Conservation (phyloP, 2,888 invertebrate genomes). For the Cistogaster globosa region DNA sequence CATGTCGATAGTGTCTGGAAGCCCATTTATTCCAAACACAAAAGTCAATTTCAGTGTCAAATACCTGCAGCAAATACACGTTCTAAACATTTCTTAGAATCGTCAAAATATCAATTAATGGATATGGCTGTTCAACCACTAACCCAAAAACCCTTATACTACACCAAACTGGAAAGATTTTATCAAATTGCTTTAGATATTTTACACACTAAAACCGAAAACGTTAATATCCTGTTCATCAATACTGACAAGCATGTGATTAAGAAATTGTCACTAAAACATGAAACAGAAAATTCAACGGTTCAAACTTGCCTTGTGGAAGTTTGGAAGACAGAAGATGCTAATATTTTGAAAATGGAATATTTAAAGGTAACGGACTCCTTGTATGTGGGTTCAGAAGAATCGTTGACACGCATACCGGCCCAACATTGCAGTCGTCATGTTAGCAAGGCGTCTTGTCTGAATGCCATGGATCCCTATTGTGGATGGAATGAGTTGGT, state of each 20-base stretch:
- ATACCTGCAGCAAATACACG: constrained; percentile 77
- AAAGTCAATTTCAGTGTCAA: constrained; percentile 87
- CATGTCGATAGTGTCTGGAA: constrained; percentile 91
- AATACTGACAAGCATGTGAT: constrained; percentile 90
- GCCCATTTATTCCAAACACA: constrained; percentile 85
- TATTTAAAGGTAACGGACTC: constrained; percentile 92
- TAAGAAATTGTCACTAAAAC: constrained; percentile 90
- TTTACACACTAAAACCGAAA: constrained; percentile 87
- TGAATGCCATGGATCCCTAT: constrained; percentile 95
- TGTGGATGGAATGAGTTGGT: constrained; percentile 95
- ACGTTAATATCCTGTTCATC: constrained; percentile 91
- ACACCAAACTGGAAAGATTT: constrained; percentile 88
- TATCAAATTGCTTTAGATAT: constrained; percentile 91
- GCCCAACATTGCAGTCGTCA: constrained; percentile 91
- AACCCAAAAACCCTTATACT: constrained; percentile 87
- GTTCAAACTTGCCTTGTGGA: constrained; percentile 93
- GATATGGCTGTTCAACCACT: constrained; percentile 92
- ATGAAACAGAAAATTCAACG: constrained; percentile 56
- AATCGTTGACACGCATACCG: constrained; percentile 88
- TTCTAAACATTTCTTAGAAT: constrained; percentile 84
- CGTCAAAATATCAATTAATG: constrained; percentile 93
- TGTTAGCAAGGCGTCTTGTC: constrained; percentile 87
- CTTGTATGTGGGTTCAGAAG: constrained; percentile 89
- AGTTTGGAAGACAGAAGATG: constrained; percentile 87
- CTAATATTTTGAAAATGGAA: constrained; percentile 87